Percentiles rank a stretch among this genome's conserved stretches.
Evolutionary conservation across 2,888 invertebrate species (phyloP).

Genomic region (Tanypteryx hageni): DNA sequence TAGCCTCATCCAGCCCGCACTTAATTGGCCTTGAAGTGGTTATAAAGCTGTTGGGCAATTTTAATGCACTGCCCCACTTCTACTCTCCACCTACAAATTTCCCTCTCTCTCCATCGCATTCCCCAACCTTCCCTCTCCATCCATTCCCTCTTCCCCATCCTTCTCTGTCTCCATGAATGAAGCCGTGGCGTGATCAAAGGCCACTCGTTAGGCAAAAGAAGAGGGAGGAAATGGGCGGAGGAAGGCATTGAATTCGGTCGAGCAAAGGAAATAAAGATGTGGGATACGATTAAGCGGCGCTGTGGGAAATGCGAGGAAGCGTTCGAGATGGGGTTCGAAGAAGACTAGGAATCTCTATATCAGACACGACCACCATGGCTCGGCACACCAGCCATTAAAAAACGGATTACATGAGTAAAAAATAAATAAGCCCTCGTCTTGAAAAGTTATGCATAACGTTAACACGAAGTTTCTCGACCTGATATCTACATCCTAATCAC

Average conservation of each 20-base stretch:
- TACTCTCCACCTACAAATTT: neutral
- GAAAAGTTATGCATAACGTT: no score
- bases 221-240: conserved; percentile 37
- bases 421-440: neutral
- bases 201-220: conserved; percentile 39
- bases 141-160: neutral
- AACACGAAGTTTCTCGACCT: no score
- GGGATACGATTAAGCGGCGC: conserved; percentile 23
- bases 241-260: conserved; percentile 33
- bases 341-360: neutral
- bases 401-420: neutral
- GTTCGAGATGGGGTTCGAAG: conserved; percentile 6
- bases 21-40: conserved; percentile 12
- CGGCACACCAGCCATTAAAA: neutral
- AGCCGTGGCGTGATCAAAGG: conserved; percentile 58
- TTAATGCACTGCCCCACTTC: conserved; percentile 27
- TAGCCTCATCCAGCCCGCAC: conserved; percentile 25
- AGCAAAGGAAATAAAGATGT: conserved; percentile 56
- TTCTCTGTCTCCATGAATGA: neutral
- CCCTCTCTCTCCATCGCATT: neutral
- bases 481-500: no score
- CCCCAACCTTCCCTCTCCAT: neutral
- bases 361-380: neutral
- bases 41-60: neutral
- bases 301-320: conserved; percentile 31